A percentile compares a stretch with the other conserved stretches of the same genome.
Evolutionary conservation across 2,888 invertebrate species (phyloP).

Genomic region (Scelioninae gen. 1): DNA sequence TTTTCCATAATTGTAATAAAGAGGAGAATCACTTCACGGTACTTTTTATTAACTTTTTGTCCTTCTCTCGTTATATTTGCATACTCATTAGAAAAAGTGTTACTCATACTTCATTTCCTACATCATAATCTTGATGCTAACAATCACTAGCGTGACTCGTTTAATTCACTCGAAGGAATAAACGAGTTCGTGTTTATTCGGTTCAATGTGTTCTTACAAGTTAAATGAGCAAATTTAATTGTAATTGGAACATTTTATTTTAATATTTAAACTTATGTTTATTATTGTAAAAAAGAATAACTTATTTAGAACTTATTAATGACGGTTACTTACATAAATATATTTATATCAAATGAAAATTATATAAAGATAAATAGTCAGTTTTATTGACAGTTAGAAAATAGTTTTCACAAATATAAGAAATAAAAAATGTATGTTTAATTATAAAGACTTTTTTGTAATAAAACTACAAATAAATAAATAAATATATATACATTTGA

Average conservation of each 20-base stretch:
- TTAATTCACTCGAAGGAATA: slow-evolving; percentile 46
- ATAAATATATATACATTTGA: not conserved
- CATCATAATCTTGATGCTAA: slow-evolving; percentile 56
- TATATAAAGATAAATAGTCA: not conserved
- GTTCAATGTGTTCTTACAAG: slow-evolving; percentile 28
- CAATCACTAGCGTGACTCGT: slow-evolving; percentile 48
- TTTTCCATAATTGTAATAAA: too few species aligned
- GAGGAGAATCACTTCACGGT: too few species aligned
- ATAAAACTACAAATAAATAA: not conserved
- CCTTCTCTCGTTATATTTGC: slow-evolving; percentile 45
- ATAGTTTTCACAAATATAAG: too few species aligned
- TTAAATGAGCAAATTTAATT: slow-evolving; percentile 34
- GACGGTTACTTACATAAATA: too few species aligned
- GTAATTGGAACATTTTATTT: slow-evolving; percentile 36
- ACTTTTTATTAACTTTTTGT: slow-evolving; percentile 31
- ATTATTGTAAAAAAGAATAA: too few species aligned
- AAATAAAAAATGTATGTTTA: too few species aligned
- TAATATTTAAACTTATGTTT: not conserved
- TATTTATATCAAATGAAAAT: too few species aligned
- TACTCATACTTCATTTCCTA: slow-evolving; percentile 64
- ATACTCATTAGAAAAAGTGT: slow-evolving; percentile 63
- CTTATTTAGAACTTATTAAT: too few species aligned
- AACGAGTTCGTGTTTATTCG: slow-evolving; percentile 43
- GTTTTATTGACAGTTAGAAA: too few species aligned
- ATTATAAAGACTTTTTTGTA: too few species aligned